Evolutionary conservation across 2,113 vertebrate species (phyloP), one percentile per base, ranked within the genome.

Genomic region (Fulica atra): DNA sequence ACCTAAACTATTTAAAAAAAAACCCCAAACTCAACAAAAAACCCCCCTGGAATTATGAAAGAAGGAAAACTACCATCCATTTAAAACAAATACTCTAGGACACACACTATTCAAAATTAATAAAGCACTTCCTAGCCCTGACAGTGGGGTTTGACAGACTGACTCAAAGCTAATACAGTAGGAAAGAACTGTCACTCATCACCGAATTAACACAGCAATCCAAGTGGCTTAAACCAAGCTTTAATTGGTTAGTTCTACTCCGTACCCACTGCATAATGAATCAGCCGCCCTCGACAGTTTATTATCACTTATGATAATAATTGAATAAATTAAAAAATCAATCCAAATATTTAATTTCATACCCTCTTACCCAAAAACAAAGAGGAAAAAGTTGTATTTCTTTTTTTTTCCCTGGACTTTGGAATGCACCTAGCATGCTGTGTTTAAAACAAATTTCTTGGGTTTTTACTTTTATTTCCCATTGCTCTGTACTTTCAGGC

Each of bases 321-420:
- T 81, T 13, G 2, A 72, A 74, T 40, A 40, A 7, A 65, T 65
- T 42, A 1, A 23, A 86, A 66, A 83, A 59, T 0, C 1, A 64
- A 72, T 53, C 8, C 11, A 86, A 71, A 64, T 68, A 68, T 50
- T 60, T 78, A 6, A 38, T 81, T 82, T 83, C 10, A 63, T 33
- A 48, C 1, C 61, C 7, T 59, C 5, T 64, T 44, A 35, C 31
- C 2, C 77, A 29, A 74, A 85, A 92, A 54, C 3, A 29, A 38
- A 4, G 2, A 17, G 4, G 8, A 16, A 50, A 82, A 65, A 11
- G 1, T 6, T 24, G 2, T 3, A 21, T 24, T 12, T 9, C 9
- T 38, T 63, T 77, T 24, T 1, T 57, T 59, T 71, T 51, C 60
- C 1, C 29, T 44, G 11, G 29, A 73, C 21, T 48, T 60, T 16